phyloP scores from a whole-genome alignment of 1,140 invertebrate species.

The Caenorhabditis latens region DNA sequence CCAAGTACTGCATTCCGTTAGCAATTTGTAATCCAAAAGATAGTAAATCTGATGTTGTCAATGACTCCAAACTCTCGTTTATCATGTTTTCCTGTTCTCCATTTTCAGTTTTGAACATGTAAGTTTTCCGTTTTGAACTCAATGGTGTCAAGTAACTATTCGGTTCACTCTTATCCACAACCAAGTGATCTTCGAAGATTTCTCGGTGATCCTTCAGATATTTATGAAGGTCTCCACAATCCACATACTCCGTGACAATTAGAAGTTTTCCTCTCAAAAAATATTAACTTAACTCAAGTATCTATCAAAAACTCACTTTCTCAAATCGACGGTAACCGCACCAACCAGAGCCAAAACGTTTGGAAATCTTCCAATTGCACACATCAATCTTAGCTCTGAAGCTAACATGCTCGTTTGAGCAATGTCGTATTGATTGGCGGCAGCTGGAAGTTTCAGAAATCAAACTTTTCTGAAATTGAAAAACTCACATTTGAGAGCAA shows the following conservation, averaged over 20 bases:
- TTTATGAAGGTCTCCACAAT: background rate
- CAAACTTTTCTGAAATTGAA: background rate
- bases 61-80: background rate
- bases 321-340: slow-evolving; percentile 59
- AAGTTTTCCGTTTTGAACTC: slow-evolving; percentile 15
- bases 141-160: background rate
- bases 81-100: slow-evolving; percentile 35
- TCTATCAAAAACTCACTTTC: slow-evolving; percentile 21
- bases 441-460: background rate
- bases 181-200: slow-evolving; percentile 6
- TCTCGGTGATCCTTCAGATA: background rate
- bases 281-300: background rate
- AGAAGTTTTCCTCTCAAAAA: background rate
- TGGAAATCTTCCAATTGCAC: slow-evolving; percentile 58
- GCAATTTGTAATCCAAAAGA: slow-evolving; percentile 63
- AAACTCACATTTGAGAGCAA: slow-evolving; percentile 18
- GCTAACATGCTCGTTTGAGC: slow-evolving; percentile 43
- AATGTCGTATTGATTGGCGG: background rate
- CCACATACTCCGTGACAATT: background rate
- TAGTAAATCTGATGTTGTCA: slow-evolving; percentile 59
- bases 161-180: background rate
- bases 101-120: slow-evolving; percentile 14
- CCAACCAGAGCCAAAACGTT: slow-evolving; percentile 62
- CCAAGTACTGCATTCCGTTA: slow-evolving; percentile 63
- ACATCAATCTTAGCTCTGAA: slow-evolving; percentile 60